Evolutionary conservation across 2,797 vertebrate genomes (phyloP).

Genomic region (Bovichtus variegatus): DNA sequence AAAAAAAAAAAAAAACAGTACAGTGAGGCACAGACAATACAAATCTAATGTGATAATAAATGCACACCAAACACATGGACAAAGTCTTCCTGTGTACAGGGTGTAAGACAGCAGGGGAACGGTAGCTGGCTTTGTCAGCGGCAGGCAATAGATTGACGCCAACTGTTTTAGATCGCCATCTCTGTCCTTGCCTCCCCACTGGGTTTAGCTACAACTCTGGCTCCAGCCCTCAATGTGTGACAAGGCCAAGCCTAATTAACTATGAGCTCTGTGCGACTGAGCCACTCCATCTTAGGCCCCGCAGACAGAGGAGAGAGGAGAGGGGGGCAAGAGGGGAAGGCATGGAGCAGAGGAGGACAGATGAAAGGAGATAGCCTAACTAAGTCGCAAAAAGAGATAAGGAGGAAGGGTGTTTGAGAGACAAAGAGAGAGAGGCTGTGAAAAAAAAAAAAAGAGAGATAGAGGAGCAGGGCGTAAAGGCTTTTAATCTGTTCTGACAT

Average conservation of each 20-base stretch:
- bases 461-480: conserved; percentile 41
- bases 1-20: too few relatives aligned
- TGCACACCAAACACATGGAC: conserved; percentile 9
- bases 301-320: conserved; percentile 55
- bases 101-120: conserved; percentile 39
- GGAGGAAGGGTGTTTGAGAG: conserved; percentile 46
- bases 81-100: conserved; percentile 9
- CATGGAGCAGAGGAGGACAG: conserved; percentile 60
- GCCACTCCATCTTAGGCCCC: conserved; percentile 74
- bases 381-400: conserved; percentile 64
- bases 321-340: conserved; percentile 33
- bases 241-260: conserved; percentile 82
- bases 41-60: conserved; percentile 31
- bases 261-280: conserved; percentile 75
- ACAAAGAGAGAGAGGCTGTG: conserved; percentile 41
- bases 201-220: conserved; percentile 68
- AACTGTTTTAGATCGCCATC: conserved; percentile 74
- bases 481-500: conserved; percentile 80
- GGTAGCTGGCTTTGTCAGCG: conserved; percentile 49
- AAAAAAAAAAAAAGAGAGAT: conserved; percentile 3
- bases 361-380: conserved; percentile 70
- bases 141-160: conserved; percentile 64
- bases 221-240: conserved; percentile 74
- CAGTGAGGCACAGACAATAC: conserved; percentile 11
- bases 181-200: conserved; percentile 73